Evolutionary conservation across 2,888 invertebrate species (phyloP).

Genomic region (Euproctis similis): DNA sequence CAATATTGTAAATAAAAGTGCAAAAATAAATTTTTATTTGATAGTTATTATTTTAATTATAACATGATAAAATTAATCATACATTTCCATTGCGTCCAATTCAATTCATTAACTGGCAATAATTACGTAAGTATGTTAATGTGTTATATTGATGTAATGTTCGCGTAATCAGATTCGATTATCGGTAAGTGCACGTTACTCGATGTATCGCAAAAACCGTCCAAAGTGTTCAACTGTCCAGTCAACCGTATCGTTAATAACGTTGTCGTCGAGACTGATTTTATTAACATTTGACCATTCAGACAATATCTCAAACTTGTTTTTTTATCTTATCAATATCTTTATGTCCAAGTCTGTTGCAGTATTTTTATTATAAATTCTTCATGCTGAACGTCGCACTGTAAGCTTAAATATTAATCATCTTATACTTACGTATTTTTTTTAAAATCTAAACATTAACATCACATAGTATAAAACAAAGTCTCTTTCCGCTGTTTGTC

Average conservation of each 20-base stretch:
- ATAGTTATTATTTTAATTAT: conserved; percentile 52
- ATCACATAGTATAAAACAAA: no score
- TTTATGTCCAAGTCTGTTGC: no score
- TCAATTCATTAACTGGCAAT: conserved; percentile 56
- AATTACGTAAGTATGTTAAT: conserved; percentile 49
- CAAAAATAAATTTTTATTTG: no score
- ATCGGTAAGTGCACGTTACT: conserved; percentile 51
- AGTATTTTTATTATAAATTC: no score
- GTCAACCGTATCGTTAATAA: conserved; percentile 33
- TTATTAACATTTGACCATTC: conserved; percentile 48
- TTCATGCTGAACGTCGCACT: no score
- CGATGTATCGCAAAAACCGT: conserved; percentile 27
- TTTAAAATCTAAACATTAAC: no score
- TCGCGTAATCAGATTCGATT: conserved; percentile 58
- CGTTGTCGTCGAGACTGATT: conserved; percentile 39
- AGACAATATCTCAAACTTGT: no score
- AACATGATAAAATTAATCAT: conserved; percentile 55
- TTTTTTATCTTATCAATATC: no score
- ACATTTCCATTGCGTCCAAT: conserved; percentile 41
- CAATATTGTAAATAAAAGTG: no score
- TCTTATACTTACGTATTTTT: no score
- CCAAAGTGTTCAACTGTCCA: conserved; percentile 28
- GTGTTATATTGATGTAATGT: conserved; percentile 70
- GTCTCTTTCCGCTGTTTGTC: no score
- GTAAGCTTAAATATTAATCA: no score